These are phyloP conservation scores for Prionace glauca DNA, from an alignment of 2,797 vertebrate species.

Conservation along the genomic window DNA sequence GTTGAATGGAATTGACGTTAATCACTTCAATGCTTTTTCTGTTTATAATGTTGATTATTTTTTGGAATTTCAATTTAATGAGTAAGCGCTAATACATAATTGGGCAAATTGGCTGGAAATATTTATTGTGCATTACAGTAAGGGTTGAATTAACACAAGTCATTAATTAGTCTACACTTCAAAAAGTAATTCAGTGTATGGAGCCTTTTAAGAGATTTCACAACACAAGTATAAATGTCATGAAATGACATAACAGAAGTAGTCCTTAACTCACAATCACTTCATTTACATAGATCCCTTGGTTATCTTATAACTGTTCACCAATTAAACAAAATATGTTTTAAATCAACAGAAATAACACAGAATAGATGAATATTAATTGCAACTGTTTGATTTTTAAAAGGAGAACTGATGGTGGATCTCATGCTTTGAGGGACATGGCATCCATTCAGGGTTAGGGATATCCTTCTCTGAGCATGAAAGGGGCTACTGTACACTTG, in stretches of 20 bases:
- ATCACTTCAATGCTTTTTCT: neutral
- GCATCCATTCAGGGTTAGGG: neutral
- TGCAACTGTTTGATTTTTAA: neutral
- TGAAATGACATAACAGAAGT: neutral
- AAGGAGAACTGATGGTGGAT: neutral
- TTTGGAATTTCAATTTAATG: neutral
- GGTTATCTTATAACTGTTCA: neutral
- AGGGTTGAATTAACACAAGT: constrained; percentile 10
- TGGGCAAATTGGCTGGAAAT: neutral
- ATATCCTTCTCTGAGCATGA: constrained; percentile 15
- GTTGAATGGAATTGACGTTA: neutral
- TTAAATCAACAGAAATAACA: neutral
- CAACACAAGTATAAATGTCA: neutral
- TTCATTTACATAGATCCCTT: neutral
- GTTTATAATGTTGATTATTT: neutral
- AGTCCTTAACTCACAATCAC: neutral
- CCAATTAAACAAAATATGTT: constrained; percentile 8
- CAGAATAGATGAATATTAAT: neutral
- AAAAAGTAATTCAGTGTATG: neutral
- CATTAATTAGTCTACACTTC: neutral
- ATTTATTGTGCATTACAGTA: neutral
- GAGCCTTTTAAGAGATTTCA: neutral
- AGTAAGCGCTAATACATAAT: neutral
- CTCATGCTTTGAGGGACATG: neutral
- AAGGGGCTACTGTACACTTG: constrained; percentile 16